phyloP scores from a whole-genome alignment of 2,888 invertebrate species.

The Zygaena filipendulae region DNA sequence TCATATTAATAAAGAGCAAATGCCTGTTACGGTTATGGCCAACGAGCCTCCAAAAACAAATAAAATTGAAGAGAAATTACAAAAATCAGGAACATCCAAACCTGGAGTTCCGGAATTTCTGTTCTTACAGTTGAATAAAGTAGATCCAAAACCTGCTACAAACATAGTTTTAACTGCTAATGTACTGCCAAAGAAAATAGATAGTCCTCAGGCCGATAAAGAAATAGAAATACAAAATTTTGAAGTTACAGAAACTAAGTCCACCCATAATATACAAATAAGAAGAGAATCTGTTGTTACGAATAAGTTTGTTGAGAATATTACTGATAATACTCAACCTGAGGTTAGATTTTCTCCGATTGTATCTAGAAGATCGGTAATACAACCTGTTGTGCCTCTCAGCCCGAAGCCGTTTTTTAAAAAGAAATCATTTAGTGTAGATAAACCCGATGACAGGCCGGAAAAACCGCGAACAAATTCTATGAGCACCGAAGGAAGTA shows the following conservation, averaged over 20 bases:
- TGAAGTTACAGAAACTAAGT: slow-evolving; percentile 29
- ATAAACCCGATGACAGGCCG: slow-evolving; percentile 55
- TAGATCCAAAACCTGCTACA: slow-evolving; percentile 71
- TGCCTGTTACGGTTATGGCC: slow-evolving; percentile 23
- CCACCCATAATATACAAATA: slow-evolving; percentile 22
- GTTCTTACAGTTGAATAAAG: slow-evolving; percentile 76
- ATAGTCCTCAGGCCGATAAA: slow-evolving; percentile 39
- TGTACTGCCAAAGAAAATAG: slow-evolving; percentile 58
- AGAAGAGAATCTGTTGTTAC: slow-evolving; percentile 30
- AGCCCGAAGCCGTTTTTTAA: slow-evolving; percentile 61
- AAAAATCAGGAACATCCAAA: slow-evolving; percentile 29
- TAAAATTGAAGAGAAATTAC: slow-evolving; percentile 48
- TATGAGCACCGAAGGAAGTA: slow-evolving; percentile 49
- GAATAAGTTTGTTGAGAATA: slow-evolving; percentile 30
- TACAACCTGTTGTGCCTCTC: slow-evolving; percentile 29
- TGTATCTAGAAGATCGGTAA: slow-evolving; percentile 23
- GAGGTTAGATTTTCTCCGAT: slow-evolving; percentile 33
- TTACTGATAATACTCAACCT: slow-evolving; percentile 24
- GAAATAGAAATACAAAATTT: slow-evolving; percentile 37
- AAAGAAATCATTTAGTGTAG: slow-evolving; percentile 67
- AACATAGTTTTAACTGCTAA: slow-evolving; percentile 75
- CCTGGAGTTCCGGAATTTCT: slow-evolving; percentile 73
- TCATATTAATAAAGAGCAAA: slow-evolving; percentile 63
- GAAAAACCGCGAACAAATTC: slow-evolving; percentile 50
- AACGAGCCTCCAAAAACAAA: slow-evolving; percentile 31